phyloP scores from a whole-genome alignment of 1,140 invertebrate genomes.

The Riptortus pedestris region DNA sequence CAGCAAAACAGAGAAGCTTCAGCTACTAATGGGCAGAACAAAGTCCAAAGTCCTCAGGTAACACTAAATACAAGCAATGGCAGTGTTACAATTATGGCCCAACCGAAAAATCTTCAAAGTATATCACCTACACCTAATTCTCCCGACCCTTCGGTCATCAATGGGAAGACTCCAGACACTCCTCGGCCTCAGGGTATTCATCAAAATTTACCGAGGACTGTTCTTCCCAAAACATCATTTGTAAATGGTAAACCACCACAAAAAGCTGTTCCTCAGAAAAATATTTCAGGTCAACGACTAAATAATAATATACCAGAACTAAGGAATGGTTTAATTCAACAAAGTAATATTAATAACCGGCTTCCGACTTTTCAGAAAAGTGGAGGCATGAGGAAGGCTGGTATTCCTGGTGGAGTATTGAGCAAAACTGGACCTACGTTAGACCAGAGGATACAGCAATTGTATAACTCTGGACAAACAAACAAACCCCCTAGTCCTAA shows the following conservation, averaged over 20 bases:
- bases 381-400: not conserved
- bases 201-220: not conserved
- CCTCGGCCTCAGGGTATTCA: not conserved
- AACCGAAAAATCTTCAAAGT: not conserved
- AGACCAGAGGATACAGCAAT: conserved; percentile 26
- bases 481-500: not conserved
- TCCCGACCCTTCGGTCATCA: not conserved
- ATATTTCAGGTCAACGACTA: not conserved
- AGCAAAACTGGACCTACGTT: conserved; percentile 22
- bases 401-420: conserved; percentile 13
- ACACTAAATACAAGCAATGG: conserved; percentile 24
- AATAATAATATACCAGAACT: not conserved
- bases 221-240: not conserved
- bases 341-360: conserved; percentile 15
- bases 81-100: conserved; percentile 16
- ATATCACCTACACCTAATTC: not conserved
- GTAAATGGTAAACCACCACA: not conserved
- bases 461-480: conserved; percentile 20
- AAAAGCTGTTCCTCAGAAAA: conserved; percentile 5
- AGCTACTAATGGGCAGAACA: not conserved
- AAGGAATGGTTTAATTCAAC: conserved; percentile 2
- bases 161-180: not conserved
- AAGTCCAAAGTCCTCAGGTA: conserved; percentile 20
- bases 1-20: not conserved
- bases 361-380: conserved; percentile 4